phyloP scores from a whole-genome alignment of 2,888 invertebrate genomes.

The Dexiosoma caninum region DNA sequence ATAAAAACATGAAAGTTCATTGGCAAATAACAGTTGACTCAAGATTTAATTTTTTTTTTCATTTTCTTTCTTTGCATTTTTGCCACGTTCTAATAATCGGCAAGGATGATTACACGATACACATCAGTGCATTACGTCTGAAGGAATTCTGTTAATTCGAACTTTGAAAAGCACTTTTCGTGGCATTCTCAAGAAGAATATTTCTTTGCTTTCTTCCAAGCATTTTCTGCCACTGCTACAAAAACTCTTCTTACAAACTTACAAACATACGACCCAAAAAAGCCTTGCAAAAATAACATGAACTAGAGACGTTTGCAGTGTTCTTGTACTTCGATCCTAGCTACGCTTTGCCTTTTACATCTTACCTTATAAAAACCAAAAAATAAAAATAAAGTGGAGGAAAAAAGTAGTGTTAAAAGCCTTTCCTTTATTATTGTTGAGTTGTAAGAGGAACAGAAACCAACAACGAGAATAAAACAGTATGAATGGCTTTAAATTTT shows the following conservation, averaged over 20 bases:
- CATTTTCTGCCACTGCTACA: neutral
- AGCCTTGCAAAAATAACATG: conserved; percentile 26
- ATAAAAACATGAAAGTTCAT: too few species aligned
- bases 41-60: neutral
- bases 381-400: neutral
- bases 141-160: conserved; percentile 44
- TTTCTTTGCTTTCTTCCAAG: neutral
- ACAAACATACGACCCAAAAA: neutral
- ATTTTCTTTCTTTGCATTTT: neutral
- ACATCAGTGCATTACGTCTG: conserved; percentile 31
- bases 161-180: conserved; percentile 47
- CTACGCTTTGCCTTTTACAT: neutral
- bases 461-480: neutral
- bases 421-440: conserved; percentile 44
- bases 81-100: conserved; percentile 34
- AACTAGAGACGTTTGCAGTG: conserved; percentile 50
- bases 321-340: conserved; percentile 25
- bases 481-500: conserved; percentile 39
- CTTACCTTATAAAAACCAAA: neutral
- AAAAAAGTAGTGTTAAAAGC: conserved; percentile 37
- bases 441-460: conserved; percentile 23
- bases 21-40: neutral
- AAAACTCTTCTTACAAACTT: neutral
- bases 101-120: conserved; percentile 13
- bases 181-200: conserved; percentile 14